Base-by-base conservation (phyloP, 2,113 vertebrate species). In the Stercorarius parasiticus region DNA sequence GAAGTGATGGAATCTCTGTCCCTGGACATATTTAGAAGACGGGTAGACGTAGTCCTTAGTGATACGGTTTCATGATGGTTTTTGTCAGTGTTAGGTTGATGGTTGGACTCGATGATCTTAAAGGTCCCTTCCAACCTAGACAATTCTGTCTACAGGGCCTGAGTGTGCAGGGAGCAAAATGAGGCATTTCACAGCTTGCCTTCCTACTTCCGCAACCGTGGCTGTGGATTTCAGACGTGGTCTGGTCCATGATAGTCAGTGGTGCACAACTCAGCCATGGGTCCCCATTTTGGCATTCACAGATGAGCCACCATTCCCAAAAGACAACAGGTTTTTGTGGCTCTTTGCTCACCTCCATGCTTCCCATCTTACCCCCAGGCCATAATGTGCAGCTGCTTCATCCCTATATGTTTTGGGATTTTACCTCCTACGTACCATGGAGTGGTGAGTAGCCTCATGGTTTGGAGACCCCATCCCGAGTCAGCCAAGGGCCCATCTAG, bases 331-430 rank as follows among this genome's bases (percentile, higher is more conserved):
- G 38, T 38, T 88, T 42, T 70, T 0, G 0, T 30, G 53, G 34
- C 23, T n/a, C 40, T 81, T 59, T 2, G 2, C 72, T 91, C 74
- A 74, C 27, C 12, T 40, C 43, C 2, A 2, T 38, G 5, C 30
- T 74, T 74, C 70, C n/a, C 36, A 1, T 85, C 87, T 86, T 80
- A 4, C 53, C 76, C 27, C 14, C 52, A 99, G 99, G 98, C 98
- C 38, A 20, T 99, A 19, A 5, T 74, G 0, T 99, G 99, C 78
- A 98, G 98, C 96, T 99, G 98, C 82, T 99, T 97, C 94, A 16
- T 99, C 58, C 98, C 98, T 9, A 10, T 97, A 8, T 98, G 96
- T 73, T 97, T 97, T 66, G 98, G 99, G 4, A 2, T 98, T 34
- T 53, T 79, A 25, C 96, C 97, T 49, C 98, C 98, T 47, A 17